Evolutionary conservation across 2,113 vertebrate species (phyloP).

Genomic region (Ammodytes marinus): DNA sequence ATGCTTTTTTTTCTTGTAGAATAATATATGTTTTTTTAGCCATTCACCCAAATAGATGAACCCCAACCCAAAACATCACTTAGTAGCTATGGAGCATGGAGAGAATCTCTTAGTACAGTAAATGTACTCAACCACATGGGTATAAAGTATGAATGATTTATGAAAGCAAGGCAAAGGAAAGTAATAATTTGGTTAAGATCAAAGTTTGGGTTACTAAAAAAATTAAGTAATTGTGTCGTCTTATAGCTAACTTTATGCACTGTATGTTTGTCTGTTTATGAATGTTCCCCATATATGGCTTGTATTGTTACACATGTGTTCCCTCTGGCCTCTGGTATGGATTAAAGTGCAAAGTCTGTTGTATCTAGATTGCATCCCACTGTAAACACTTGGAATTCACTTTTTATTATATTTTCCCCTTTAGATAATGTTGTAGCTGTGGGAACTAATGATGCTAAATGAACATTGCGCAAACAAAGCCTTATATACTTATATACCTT

Average conservation of each 20-base stretch:
- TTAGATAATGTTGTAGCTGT: conserved; percentile 21
- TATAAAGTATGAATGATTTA: neutral
- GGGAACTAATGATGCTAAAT: conserved; percentile 36
- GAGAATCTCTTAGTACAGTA: neutral
- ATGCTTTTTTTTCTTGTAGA: neutral
- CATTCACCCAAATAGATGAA: conserved; percentile 4
- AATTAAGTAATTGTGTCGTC: neutral
- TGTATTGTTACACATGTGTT: conserved; percentile 11
- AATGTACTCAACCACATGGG: neutral
- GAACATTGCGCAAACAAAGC: neutral
- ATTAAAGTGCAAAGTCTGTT: neutral
- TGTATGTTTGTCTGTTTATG: neutral
- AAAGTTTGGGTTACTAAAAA: neutral
- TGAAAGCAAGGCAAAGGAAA: neutral
- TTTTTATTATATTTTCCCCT: neutral
- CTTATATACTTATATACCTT: no score
- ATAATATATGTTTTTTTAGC: neutral
- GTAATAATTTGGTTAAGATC: neutral
- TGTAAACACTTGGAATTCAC: neutral
- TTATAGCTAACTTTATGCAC: no score
- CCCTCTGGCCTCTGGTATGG: neutral
- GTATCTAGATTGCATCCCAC: neutral
- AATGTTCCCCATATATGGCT: neutral
- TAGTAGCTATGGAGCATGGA: neutral
- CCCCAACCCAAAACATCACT: neutral